Conservation (phyloP, 2,113 vertebrate species). For the Galbula dea region DNA sequence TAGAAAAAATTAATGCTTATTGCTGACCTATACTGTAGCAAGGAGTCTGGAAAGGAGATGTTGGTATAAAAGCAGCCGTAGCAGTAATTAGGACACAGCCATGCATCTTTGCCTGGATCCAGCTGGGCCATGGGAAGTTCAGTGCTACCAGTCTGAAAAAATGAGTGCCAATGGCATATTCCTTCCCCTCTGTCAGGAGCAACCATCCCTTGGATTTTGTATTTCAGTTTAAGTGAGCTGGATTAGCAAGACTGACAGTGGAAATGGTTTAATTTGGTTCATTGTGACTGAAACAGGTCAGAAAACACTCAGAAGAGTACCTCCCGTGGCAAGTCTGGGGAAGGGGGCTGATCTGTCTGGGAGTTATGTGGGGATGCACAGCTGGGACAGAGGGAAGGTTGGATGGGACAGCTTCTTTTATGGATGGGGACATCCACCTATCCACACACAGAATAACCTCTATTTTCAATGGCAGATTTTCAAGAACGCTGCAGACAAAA, state of each 20-base stretch:
- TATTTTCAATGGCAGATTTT: background rate
- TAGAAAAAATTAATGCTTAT: background rate
- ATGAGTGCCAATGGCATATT: background rate
- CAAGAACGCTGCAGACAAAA: background rate
- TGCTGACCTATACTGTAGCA: background rate
- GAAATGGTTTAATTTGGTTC: background rate
- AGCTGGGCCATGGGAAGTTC: background rate
- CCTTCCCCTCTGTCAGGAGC: background rate
- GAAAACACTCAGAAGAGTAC: background rate
- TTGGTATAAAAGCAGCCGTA: background rate
- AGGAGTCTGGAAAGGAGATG: background rate
- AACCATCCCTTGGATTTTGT: background rate
- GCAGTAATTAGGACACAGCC: background rate
- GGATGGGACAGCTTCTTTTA: background rate
- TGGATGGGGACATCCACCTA: background rate
- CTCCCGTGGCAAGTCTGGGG: background rate
- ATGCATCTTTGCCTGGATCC: background rate
- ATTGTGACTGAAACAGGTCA: background rate
- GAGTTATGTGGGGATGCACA: rapidly evolving
- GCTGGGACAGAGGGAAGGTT: background rate
- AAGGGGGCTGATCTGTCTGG: background rate
- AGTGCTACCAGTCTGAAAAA: background rate
- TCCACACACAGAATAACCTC: background rate
- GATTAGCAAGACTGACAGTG: background rate
- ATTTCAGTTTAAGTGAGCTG: background rate